Base-by-base conservation (phyloP, 1,140 invertebrate genomes). In the Drosophila rhopaloa region DNA sequence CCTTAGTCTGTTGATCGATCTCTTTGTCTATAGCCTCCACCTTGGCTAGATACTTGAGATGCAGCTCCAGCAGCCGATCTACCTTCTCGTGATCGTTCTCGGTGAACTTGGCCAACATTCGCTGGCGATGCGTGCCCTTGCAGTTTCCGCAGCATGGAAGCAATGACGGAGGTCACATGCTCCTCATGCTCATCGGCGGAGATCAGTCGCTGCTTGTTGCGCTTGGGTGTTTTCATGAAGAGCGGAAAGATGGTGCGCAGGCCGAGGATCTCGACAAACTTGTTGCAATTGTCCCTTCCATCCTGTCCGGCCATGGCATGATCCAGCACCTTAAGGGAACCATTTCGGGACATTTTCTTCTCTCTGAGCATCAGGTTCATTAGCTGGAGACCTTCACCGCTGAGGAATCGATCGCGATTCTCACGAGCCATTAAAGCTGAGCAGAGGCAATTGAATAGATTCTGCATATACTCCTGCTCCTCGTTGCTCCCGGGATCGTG, bases 81-180 rank as follows among this genome's bases (percentile, higher is more conserved):
- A 99, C 97, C 94, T 99, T 99, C 93, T 99, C 99, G 84, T 98
- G 97, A 93, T 99, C 98, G 92, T 99, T 99, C 94, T 99, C 99
- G 1, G 96, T 97, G 92, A 99, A 99, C 94, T 99, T 99, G 77
- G 96, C 96, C 8, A 99, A 91, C 32, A 99, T 93, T 57, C 99
- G 94, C 90, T 98, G 96, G 38, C 97, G 93, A 76, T 99, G 98
- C 35, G 96, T 95, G 8, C 97, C 97, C 88, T 96, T 96, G 91
- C 97, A 98, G 90, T 99, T 99, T 98, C 61, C 97, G 95, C 53
- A 99, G 93, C 95, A 99, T 97, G 50, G 97, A 97, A 0, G 97
- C 96, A 90, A 99, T 97, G 54, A 99, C 98, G 0, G 98, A 98
- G 40, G 97, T 94, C 11, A 99, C 97, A 93, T 99, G 98, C 93